Evolutionary conservation across 37 sponge, comb jelly and placozoan species (phyloP).

Genomic region (Mnemiopsis leidyi): DNA sequence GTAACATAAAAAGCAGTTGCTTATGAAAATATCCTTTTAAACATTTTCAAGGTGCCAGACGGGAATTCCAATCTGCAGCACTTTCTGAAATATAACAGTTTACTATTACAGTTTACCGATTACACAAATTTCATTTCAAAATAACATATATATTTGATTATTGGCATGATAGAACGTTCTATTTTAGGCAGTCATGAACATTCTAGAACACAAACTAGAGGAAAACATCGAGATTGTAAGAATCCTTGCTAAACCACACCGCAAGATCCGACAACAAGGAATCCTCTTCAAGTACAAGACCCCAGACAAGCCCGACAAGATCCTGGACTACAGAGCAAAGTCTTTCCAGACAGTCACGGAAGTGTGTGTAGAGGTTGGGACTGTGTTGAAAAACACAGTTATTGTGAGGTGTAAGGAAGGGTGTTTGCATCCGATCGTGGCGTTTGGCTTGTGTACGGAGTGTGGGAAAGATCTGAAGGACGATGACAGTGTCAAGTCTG

Average conservation of each 20-base stretch:
- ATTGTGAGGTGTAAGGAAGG: conserved; percentile 50
- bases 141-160: no score
- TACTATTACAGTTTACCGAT: no score
- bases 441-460: conserved; percentile 46
- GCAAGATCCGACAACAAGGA: neutral
- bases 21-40: no score
- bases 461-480: conserved; percentile 50
- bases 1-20: no score
- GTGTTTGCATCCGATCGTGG: conserved; percentile 33
- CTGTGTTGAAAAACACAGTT: neutral
- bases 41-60: no score
- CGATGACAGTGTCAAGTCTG: neutral
- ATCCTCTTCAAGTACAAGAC: conserved; percentile 3
- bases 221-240: neutral
- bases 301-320: neutral
- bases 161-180: no score
- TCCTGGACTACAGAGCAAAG: neutral
- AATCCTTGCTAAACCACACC: neutral
- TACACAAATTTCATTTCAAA: no score
- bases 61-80: no score
- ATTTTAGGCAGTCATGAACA: no score
- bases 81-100: no score
- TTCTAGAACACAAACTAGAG: conserved; percentile 20
- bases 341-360: conserved; percentile 29
- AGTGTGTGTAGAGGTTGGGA: conserved; percentile 14